Evolutionary conservation across 1,140 invertebrate genomes (phyloP).

Genomic region (Brachionus manjavacas): DNA sequence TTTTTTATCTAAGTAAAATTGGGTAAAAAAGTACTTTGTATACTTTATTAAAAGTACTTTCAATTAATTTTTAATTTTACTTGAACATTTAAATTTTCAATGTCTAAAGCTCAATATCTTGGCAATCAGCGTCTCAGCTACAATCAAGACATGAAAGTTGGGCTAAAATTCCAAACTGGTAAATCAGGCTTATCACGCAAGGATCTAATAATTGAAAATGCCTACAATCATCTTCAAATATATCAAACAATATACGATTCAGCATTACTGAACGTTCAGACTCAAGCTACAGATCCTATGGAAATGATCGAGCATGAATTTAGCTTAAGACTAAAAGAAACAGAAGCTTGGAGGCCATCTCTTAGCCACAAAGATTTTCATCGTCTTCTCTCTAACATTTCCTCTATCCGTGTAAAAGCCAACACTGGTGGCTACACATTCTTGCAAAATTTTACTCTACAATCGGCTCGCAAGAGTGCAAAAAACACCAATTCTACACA

Average conservation of each 20-base stretch:
- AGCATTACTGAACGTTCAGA: neutral
- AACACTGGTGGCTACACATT: constrained; percentile 13
- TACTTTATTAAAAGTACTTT: neutral
- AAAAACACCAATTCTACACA: neutral
- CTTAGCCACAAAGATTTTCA: neutral
- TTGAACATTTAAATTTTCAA: neutral
- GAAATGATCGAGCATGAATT: constrained; percentile 22
- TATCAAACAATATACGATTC: constrained; percentile 16
- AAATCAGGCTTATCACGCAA: neutral
- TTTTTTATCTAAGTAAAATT: too few species aligned
- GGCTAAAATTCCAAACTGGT: constrained; percentile 57
- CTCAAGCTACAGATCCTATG: neutral
- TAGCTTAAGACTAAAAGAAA: constrained; percentile 7
- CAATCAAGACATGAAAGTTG: constrained; percentile 85
- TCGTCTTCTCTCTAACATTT: constrained; percentile 31
- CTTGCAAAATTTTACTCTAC: neutral
- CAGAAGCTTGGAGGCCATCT: constrained; percentile 12
- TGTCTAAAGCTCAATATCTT: constrained; percentile 68
- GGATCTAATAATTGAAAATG: constrained; percentile 27
- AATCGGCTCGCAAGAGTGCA: neutral
- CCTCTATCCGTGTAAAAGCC: constrained; percentile 9
- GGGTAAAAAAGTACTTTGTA: too few species aligned
- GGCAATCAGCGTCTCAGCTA: constrained; percentile 89
- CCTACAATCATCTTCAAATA: constrained; percentile 15
- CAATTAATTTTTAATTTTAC: neutral